These are phyloP conservation scores for Sprattus sprattus DNA, from an alignment of 2,113 vertebrate genomes.

Conservation along the genomic window DNA sequence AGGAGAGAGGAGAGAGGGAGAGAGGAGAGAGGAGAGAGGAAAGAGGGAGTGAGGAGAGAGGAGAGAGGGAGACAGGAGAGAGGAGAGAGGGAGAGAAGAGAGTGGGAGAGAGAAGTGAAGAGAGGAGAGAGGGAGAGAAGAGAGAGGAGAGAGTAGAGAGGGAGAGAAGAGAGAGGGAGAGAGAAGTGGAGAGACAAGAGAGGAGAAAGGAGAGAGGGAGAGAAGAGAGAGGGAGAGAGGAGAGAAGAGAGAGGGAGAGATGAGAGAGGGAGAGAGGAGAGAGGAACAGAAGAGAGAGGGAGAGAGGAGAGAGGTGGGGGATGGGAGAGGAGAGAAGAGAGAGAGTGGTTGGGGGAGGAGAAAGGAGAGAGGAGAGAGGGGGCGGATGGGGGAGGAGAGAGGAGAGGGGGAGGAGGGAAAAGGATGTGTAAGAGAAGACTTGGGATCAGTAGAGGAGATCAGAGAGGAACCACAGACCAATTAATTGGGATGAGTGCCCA, in stretches of 20 bases:
- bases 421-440: conserved; percentile 39
- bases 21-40: not conserved
- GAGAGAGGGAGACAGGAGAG: not conserved
- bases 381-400: not conserved
- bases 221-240: not conserved
- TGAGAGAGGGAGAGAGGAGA: not conserved
- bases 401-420: not conserved
- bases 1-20: too few species aligned
- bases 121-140: not conserved
- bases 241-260: not conserved
- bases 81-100: not conserved
- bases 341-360: not conserved
- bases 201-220: not conserved
- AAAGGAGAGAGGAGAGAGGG: not conserved
- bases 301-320: too few species aligned
- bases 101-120: not conserved
- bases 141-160: not conserved
- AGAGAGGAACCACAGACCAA: conserved; percentile 65
- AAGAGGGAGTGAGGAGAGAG: too few species aligned
- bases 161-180: conserved; percentile 7
- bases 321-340: not conserved
- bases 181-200: not conserved
- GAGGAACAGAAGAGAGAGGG: too few species aligned
- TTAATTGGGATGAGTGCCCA: conserved; percentile 50
- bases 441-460: conserved; percentile 60